A percentile compares a stretch with the other conserved stretches of the same genome.
Conservation (phyloP, 2,797 vertebrate genomes). For the Sarcophilus harrisii region DNA sequence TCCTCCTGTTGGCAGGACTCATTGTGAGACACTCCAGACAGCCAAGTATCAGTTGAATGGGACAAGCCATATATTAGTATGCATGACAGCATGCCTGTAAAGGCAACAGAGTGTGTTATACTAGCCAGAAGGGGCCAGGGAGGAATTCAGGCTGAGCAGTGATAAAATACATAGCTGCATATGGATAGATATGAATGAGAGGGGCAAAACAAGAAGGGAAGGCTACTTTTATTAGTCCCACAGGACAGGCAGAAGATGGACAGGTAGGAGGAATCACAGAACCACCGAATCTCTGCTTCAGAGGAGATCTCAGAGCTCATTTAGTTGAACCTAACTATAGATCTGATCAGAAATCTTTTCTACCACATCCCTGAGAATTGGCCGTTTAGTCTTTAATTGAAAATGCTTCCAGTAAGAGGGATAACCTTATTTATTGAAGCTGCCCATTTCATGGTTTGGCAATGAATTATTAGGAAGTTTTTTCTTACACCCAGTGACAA, state of each 20-base stretch:
- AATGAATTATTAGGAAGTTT: neutral
- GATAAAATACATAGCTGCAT: neutral
- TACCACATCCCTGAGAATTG: neutral
- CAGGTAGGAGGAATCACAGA: neutral
- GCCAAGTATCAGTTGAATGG: neutral
- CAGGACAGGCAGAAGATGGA: neutral
- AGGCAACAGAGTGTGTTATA: neutral
- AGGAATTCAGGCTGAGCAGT: neutral
- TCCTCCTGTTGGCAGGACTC: neutral
- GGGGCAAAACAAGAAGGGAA: neutral
- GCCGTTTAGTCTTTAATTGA: neutral
- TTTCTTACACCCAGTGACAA: neutral
- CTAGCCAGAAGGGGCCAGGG: neutral
- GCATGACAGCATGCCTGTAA: neutral
- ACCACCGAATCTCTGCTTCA: neutral
- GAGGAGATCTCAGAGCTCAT: neutral
- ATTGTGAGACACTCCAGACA: neutral
- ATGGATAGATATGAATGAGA: neutral
- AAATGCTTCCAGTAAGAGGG: neutral
- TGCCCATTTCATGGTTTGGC: neutral
- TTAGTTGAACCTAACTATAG: neutral
- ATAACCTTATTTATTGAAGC: neutral
- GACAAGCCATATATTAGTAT: neutral
- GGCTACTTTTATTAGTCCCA: neutral
- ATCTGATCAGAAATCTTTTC: neutral